phyloP scores from a whole-genome alignment of 2,888 invertebrate genomes.

The Aspidapion aeneum region DNA sequence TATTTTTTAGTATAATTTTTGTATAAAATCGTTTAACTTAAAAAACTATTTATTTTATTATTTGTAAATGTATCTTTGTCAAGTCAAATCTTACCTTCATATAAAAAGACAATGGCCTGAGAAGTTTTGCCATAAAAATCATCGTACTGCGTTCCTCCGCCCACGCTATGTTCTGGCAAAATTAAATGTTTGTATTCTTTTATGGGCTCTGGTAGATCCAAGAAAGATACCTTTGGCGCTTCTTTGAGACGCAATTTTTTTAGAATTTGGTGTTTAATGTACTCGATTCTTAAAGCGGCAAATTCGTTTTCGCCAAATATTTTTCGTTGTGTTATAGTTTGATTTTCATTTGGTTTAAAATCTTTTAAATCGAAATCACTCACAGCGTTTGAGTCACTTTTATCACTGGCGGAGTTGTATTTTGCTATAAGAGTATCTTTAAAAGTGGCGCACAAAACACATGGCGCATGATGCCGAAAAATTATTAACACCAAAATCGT shows the following conservation, averaged over 20 bases:
- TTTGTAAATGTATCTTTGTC: too few relatives aligned
- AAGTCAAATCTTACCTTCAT: conserved; percentile 73
- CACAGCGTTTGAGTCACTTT: background rate
- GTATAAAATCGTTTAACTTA: too few relatives aligned
- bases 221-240: conserved; percentile 63
- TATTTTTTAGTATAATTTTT: too few relatives aligned
- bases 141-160: conserved; percentile 59
- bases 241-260: conserved; percentile 74
- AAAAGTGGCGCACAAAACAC: conserved; percentile 40
- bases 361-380: background rate
- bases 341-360: background rate
- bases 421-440: conserved; percentile 24
- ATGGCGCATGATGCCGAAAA: conserved; percentile 30
- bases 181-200: conserved; percentile 64
- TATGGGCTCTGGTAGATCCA: conserved; percentile 70
- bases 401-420: background rate
- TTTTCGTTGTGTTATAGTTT: background rate
- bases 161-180: conserved; percentile 50
- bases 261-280: conserved; percentile 80
- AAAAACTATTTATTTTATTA: too few relatives aligned
- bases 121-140: conserved; percentile 83
- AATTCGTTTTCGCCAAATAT: conserved; percentile 50
- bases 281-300: conserved; percentile 73
- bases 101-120: conserved; percentile 78
- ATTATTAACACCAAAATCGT: conserved; percentile 25